Conservation (phyloP, 2,888 invertebrate genomes). For the Cephus pygmeus region DNA sequence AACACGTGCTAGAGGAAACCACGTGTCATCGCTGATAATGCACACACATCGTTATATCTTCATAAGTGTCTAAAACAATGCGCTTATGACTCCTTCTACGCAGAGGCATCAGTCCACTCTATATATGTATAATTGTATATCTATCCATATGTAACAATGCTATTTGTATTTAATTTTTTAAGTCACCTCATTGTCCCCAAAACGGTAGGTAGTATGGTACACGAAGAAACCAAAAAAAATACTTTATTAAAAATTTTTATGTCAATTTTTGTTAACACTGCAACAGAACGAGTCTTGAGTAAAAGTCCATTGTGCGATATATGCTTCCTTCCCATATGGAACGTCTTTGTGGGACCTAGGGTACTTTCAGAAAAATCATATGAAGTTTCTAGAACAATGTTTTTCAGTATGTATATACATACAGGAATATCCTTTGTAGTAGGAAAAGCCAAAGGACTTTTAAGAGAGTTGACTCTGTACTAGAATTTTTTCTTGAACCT, state of each 20-base stretch:
- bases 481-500: neutral
- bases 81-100: neutral
- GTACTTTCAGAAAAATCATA: neutral
- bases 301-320: neutral
- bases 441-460: neutral
- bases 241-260: neutral
- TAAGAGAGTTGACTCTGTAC: neutral
- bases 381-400: neutral
- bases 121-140: neutral
- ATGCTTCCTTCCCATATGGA: neutral
- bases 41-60: constrained; percentile 2
- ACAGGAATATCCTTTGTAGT: neutral
- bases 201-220: too few species aligned
- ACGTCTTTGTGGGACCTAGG: neutral
- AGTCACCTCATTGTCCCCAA: neutral
- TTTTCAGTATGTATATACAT: neutral
- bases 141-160: neutral
- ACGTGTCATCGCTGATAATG: constrained; percentile 32
- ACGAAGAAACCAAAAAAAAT: neutral
- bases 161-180: neutral
- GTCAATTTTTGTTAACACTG: neutral
- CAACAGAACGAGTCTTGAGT: neutral
- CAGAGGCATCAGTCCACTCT: neutral
- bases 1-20: constrained; percentile 24
- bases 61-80: neutral